Base-by-base conservation (phyloP, 2,888 invertebrate genomes). In the Steinernema hermaphroditum region DNA sequence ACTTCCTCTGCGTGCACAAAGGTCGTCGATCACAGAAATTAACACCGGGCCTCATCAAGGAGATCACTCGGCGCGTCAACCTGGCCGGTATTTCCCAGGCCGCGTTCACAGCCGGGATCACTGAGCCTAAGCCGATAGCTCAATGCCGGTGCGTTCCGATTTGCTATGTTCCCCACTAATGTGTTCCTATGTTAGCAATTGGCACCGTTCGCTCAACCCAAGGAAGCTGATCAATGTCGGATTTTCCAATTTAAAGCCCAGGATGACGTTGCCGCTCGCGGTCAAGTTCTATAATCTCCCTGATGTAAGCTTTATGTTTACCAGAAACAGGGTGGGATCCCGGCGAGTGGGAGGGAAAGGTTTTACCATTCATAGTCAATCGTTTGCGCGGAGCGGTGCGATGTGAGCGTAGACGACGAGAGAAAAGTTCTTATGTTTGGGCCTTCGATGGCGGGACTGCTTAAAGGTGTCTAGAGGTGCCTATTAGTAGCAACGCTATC, bases 231-330 rank as follows among this genome's bases (percentile, higher is more conserved):
- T 99, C 85, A 98, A 99, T 87, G 93, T 94, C 68, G 94, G 95
- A 87, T 99, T 99, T 89, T 97, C 96, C 68, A 95, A 96, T 88
- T 89, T 99, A 78, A 93, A 94, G 72, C 91, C 94, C 74, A 97
- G 99, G 88, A 97, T 98, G 97, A 99, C 97, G 27, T 94, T 99
- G 94, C 96, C 96, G 88, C 91, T 97, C 87, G 97, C 96, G 29
- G 90, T 98, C 70, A 98, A 96, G 88, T 90, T 99, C 75, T 96
- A 93, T 89, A 95, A 94, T 89, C 90, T 99, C 80, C 94, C 97
- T 22, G 94, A 96, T 84, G 91, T 88, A 71, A 75, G 49, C 19
- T 49, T n/a, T 6, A 12, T 8, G 9, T 6, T 49, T 16, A 49
- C 19, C 12, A 19, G 19, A 49, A n/a, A n/a, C n/a, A n/a, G n/a